Percentiles rank a stretch among this genome's conserved stretches.
phyloP scores from a whole-genome alignment of 35 echinoderm and acorn worm species.

The Ptychodera flava region DNA sequence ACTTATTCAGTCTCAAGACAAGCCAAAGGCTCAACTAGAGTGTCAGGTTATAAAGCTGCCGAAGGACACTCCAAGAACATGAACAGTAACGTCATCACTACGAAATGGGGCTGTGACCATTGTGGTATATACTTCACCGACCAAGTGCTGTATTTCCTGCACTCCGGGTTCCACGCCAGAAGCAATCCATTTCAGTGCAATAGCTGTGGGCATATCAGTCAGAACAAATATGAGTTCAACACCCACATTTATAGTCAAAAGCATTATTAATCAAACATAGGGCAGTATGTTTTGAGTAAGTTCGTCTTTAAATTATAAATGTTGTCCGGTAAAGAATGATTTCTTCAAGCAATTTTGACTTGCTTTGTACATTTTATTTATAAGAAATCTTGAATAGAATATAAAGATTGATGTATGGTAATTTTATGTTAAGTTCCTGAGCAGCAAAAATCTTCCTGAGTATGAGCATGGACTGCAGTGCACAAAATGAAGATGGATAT shows the following conservation, averaged over 20 bases:
- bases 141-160: conserved; percentile 47
- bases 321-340: too few relatives aligned
- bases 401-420: too few relatives aligned
- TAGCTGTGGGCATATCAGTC: conserved; percentile 27
- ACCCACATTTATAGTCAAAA: conserved; percentile 32
- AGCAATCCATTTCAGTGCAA: conserved; percentile 47
- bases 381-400: too few relatives aligned
- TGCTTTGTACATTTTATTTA: too few relatives aligned
- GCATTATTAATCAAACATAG: too few relatives aligned
- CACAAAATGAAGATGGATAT: too few relatives aligned
- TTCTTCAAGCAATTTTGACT: too few relatives aligned
- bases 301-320: too few relatives aligned
- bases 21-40: neutral
- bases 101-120: conserved; percentile 30
- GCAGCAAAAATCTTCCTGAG: too few relatives aligned
- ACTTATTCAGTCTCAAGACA: neutral
- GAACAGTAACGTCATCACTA: neutral
- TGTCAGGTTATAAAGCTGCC: neutral
- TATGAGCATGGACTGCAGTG: too few relatives aligned
- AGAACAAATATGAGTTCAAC: conserved; percentile 50
- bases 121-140: conserved; percentile 49
- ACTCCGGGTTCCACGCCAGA: conserved; percentile 46
- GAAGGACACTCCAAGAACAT: neutral
- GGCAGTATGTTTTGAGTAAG: too few relatives aligned
- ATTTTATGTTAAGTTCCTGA: too few relatives aligned